Conservation (phyloP, 2,888 invertebrate genomes). For the Ennomos quercinarius region DNA sequence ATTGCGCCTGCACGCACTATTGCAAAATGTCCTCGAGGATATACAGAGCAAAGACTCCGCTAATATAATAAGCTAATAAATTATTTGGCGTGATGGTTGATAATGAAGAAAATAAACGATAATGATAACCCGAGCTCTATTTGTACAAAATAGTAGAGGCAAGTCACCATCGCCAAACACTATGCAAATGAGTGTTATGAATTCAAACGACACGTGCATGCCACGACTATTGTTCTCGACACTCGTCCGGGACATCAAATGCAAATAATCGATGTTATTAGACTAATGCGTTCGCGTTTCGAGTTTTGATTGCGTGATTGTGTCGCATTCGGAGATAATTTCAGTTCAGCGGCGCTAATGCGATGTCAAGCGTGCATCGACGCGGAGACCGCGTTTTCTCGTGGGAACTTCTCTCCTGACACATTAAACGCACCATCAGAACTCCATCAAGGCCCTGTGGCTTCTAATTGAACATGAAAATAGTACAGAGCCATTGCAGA, state of each 20-base stretch:
- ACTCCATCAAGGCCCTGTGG: conserved; percentile 53
- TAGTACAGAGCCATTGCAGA: conserved; percentile 1
- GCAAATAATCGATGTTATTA: conserved; percentile 65
- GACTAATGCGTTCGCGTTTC: conserved; percentile 52
- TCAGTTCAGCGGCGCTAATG: conserved; percentile 32
- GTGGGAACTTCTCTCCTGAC: conserved; percentile 52
- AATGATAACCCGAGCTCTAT: conserved; percentile 6
- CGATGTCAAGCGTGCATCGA: conserved; percentile 31
- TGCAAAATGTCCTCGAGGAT: conserved; percentile 55
- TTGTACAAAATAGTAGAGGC: conserved; percentile 37
- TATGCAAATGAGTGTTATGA: conserved; percentile 59
- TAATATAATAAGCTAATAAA: neutral
- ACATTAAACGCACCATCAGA: conserved; percentile 51
- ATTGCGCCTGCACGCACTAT: conserved; percentile 53
- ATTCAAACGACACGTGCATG: conserved; percentile 58
- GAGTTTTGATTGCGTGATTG: conserved; percentile 45
- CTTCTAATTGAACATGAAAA: conserved; percentile 16
- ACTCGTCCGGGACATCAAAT: conserved; percentile 56
- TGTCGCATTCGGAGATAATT: conserved; percentile 40
- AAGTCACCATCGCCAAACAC: conserved; percentile 55
- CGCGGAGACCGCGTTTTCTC: conserved; percentile 46
- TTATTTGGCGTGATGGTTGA: neutral
- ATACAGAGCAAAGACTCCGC: neutral
- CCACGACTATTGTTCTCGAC: conserved; percentile 60
- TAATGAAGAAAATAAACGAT: neutral